phyloP scores from a whole-genome alignment of 2,888 invertebrate species.

The Polyommatus iphigenia region DNA sequence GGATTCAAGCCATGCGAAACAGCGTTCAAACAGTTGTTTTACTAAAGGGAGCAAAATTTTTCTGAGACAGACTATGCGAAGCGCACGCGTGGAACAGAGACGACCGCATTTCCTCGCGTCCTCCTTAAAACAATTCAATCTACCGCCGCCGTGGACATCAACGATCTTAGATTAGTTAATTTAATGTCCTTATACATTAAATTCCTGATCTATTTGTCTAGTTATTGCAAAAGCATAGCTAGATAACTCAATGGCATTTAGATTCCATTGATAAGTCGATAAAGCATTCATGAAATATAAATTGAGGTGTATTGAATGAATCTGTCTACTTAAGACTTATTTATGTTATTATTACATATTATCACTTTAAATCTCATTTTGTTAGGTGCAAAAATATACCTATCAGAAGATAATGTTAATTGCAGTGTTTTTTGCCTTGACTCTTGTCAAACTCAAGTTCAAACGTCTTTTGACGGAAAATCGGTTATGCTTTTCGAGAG shows the following conservation, averaged over 20 bases:
- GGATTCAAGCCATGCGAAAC: constrained; percentile 18
- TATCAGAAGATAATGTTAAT: background rate
- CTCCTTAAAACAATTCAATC: constrained; percentile 6
- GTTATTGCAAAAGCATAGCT: constrained; percentile 6
- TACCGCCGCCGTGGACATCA: constrained; percentile 14
- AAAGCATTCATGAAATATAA: background rate
- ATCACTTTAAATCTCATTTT: background rate
- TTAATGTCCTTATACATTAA: constrained; percentile 18
- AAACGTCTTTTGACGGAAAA: background rate
- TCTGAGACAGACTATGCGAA: background rate
- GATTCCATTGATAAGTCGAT: background rate
- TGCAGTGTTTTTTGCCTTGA: background rate
- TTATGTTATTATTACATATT: background rate
- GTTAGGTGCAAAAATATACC: background rate
- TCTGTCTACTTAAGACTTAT: background rate
- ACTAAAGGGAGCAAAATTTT: constrained; percentile 11
- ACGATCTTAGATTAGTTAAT: constrained; percentile 16
- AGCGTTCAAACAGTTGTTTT: constrained; percentile 22
- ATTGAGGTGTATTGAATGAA: background rate
- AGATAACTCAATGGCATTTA: background rate
- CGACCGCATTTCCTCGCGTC: background rate
- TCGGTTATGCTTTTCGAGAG: background rate
- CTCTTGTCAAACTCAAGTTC: background rate
- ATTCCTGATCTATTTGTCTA: constrained; percentile 9
- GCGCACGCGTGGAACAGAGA: background rate